Percentiles rank a stretch among this genome's conserved stretches.
Evolutionary conservation across 2,888 invertebrate genomes (phyloP).

Genomic region (Julus scandinavius): DNA sequence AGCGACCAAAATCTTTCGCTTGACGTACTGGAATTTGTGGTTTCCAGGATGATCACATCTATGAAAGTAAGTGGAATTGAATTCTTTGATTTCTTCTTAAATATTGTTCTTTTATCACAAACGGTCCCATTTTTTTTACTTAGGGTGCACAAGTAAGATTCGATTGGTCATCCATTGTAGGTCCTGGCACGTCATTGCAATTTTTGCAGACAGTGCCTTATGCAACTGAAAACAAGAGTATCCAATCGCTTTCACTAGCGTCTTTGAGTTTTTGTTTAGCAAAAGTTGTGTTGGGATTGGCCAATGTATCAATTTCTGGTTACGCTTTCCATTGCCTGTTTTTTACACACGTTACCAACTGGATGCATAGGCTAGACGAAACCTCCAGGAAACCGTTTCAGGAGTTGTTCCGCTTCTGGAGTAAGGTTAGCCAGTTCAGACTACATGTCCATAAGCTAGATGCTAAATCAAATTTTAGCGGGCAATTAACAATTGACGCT

Average conservation of each 20-base stretch:
- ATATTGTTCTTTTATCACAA: background rate
- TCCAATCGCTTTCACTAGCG: background rate
- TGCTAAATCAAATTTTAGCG: background rate
- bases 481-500: no score
- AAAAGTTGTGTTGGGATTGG: background rate
- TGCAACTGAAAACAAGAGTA: no score
- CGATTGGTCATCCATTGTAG: background rate
- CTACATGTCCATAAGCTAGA: background rate
- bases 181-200: background rate
- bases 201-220: background rate
- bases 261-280: background rate
- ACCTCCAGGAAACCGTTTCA: background rate
- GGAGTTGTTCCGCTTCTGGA: background rate
- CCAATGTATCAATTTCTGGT: background rate
- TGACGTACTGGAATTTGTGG: background rate
- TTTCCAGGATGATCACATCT: background rate
- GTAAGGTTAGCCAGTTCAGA: background rate
- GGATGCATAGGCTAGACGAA: background rate
- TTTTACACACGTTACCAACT: background rate
- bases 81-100: background rate
- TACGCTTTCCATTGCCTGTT: background rate
- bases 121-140: background rate
- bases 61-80: background rate
- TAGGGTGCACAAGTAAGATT: background rate
- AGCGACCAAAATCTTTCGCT: background rate